These are phyloP conservation scores for Drosophila persimilis DNA, from an alignment of 1,140 invertebrate genomes.

Conservation along the genomic window DNA sequence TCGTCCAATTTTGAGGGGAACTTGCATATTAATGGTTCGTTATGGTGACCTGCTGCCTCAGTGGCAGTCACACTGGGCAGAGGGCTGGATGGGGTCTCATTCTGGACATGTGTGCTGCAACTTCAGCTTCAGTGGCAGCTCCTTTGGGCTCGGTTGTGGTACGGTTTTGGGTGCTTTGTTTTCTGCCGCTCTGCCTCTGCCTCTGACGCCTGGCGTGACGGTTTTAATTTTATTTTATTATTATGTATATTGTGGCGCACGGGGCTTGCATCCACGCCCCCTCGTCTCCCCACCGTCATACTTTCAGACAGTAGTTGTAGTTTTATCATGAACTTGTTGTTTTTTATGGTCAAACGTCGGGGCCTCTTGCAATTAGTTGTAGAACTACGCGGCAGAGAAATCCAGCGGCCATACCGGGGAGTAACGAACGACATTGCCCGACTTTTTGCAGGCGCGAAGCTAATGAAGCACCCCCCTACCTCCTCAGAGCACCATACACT, in stretches of 20 bases:
- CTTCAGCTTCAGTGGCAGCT: conserved; percentile 44
- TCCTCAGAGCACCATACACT: conserved; percentile 17
- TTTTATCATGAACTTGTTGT: conserved; percentile 49
- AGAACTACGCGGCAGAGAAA: conserved; percentile 59
- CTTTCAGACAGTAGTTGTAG: conserved; percentile 11
- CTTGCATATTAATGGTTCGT: conserved; percentile 80
- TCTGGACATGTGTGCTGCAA: conserved; percentile 21
- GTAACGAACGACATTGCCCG: conserved; percentile 81
- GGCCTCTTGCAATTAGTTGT: conserved; percentile 65
- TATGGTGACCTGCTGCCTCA: conserved; percentile 74
- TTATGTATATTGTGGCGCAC: conserved; percentile 72
- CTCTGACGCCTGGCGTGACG: conserved; percentile 81
- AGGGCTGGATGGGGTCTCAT: conserved; percentile 10
- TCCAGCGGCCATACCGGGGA: conserved; percentile 56
- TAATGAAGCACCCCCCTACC: conserved; percentile 57
- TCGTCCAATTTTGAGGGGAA: conserved; percentile 28
- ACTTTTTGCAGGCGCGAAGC: conserved; percentile 58
- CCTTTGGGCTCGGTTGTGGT: conserved; percentile 43
- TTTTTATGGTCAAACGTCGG: conserved; percentile 29
- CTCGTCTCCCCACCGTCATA: neutral
- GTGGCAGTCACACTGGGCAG: conserved; percentile 1
- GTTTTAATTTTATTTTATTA: conserved; percentile 76
- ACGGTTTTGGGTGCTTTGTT: conserved; percentile 57
- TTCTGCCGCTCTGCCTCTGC: conserved; percentile 50
- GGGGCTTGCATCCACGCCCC: conserved; percentile 41